Percentiles rank a stretch among this genome's conserved stretches.
These are phyloP conservation scores for Tragelaphus strepsiceros DNA, from an alignment of 2,113 vertebrate species.

Conservation along the genomic window DNA sequence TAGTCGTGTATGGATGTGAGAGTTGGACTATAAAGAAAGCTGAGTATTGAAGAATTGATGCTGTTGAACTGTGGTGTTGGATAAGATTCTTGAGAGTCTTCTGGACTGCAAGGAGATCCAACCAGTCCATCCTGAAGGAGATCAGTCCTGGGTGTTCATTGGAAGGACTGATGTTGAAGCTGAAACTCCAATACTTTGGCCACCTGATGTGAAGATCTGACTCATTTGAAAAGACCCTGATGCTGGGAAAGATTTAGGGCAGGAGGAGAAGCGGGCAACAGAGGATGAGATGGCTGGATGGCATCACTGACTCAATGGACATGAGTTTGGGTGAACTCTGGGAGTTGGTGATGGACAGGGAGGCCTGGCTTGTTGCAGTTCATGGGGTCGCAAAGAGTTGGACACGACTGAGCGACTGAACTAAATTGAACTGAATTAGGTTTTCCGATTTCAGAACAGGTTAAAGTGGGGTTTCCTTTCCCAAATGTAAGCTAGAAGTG, in stretches of 20 bases:
- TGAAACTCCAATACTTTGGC: no score
- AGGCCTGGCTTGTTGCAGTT: neutral
- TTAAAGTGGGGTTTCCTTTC: slow-evolving; percentile 13
- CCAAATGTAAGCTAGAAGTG: slow-evolving; percentile 36
- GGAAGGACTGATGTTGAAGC: no score
- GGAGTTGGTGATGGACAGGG: neutral
- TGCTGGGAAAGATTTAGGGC: neutral
- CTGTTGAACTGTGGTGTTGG: no score
- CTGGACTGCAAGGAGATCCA: no score
- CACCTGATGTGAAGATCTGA: neutral
- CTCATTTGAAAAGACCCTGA: neutral
- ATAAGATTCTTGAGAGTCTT: no score
- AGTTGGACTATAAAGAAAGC: no score
- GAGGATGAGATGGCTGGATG: no score
- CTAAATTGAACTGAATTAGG: neutral
- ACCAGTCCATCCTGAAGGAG: no score
- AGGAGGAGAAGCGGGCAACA: neutral
- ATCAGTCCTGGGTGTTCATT: no score
- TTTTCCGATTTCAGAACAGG: slow-evolving; percentile 44
- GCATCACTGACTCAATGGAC: neutral
- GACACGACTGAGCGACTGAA: neutral
- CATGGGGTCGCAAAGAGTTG: neutral
- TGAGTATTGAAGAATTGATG: no score
- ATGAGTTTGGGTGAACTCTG: neutral
- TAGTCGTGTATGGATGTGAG: no score